These are phyloP conservation scores for Isaurus tuberculatus DNA, from an alignment of 92 coral and sea anemone genomes.

Conservation along the genomic window DNA sequence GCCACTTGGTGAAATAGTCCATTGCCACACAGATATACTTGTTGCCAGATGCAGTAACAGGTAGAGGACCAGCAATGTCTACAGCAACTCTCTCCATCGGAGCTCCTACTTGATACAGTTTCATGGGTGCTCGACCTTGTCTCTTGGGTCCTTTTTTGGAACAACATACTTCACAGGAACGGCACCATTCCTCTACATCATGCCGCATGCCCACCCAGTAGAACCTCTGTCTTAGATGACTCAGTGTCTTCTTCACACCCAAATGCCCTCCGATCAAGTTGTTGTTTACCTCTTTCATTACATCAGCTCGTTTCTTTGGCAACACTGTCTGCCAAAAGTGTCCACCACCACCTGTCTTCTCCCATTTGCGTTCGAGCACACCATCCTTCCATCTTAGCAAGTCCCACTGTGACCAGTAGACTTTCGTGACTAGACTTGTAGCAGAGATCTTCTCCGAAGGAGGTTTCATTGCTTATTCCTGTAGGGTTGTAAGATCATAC, in stretches of 20 bases:
- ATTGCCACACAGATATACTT: conserved; percentile 40
- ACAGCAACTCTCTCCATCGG: conserved; percentile 52
- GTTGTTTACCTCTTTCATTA: conserved; percentile 19
- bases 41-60: conserved; percentile 37
- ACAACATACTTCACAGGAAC: conserved; percentile 45
- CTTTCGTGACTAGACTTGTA: background rate
- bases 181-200: conserved; percentile 48
- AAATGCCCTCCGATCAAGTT: conserved; percentile 44
- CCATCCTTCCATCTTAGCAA: background rate
- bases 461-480: no score
- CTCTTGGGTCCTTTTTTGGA: conserved; percentile 33
- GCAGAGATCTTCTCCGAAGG: no score
- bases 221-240: conserved; percentile 27
- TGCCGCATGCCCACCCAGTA: conserved; percentile 30
- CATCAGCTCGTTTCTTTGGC: conserved; percentile 22
- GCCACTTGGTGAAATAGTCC: conserved; percentile 44
- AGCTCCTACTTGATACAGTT: conserved; percentile 49
- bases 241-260: conserved; percentile 40
- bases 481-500: no score
- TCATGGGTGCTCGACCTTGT: conserved; percentile 37
- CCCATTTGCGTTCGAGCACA: conserved; percentile 38
- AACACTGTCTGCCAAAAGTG: conserved; percentile 17
- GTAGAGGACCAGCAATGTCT: conserved; percentile 44
- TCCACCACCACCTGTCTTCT: background rate
- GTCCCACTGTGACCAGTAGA: conserved; percentile 12